Evolutionary conservation across 2,888 invertebrate genomes (phyloP).

Genomic region (Sthenelais limicola): DNA sequence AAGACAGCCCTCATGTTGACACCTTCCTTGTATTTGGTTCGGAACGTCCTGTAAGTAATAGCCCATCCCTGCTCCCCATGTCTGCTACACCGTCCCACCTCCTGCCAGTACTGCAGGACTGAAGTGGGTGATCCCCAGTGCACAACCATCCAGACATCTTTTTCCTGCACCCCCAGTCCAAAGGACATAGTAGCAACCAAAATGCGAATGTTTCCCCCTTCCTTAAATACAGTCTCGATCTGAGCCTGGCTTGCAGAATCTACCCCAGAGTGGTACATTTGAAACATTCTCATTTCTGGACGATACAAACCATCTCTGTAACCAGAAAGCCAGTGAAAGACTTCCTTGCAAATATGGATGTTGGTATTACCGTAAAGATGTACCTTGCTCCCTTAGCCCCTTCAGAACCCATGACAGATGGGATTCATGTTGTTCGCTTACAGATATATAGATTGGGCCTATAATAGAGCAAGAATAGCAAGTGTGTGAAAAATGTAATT

Average conservation of each 20-base stretch:
- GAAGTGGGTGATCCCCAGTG: conserved; percentile 3
- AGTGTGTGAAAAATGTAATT: no score
- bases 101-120: conserved; percentile 14
- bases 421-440: neutral
- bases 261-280: conserved; percentile 1
- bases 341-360: neutral
- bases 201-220: neutral
- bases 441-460: neutral
- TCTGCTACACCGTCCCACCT: neutral
- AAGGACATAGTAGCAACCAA: conserved; percentile 13
- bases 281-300: neutral
- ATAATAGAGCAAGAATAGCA: no score
- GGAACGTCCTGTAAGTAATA: neutral
- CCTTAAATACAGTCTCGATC: neutral
- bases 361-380: neutral
- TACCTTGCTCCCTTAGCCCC: neutral
- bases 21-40: neutral
- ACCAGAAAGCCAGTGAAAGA: neutral
- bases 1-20: neutral
- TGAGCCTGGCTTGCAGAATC: neutral
- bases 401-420: conserved; percentile 1
- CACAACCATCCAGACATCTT: neutral
- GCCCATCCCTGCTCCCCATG: neutral
- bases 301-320: neutral
- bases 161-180: neutral